phyloP scores from a whole-genome alignment of 2,113 vertebrate genomes.

The Crotalus helleri region DNA sequence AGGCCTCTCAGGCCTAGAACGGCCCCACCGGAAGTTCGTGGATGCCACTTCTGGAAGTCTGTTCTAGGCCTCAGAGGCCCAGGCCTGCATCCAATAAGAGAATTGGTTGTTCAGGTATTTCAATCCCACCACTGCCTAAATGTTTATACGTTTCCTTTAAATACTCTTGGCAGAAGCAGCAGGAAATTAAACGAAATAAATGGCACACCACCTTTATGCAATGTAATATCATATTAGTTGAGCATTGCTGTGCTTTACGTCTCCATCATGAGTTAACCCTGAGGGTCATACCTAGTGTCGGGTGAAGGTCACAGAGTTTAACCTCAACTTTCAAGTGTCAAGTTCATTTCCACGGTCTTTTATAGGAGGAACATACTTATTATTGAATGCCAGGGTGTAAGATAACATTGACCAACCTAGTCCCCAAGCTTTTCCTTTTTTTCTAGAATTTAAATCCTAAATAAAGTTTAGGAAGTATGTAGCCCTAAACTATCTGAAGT shows the following conservation, averaged over 20 bases:
- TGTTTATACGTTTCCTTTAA: neutral
- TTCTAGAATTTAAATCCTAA: neutral
- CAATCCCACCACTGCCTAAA: neutral
- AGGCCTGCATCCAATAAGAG: too few relatives aligned
- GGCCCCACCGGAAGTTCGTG: too few relatives aligned
- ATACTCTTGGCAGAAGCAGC: neutral
- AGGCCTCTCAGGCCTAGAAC: too few relatives aligned
- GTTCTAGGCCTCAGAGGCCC: too few relatives aligned
- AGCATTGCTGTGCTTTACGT: neutral
- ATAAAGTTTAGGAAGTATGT: neutral
- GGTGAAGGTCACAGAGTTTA: neutral
- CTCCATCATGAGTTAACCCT: neutral
- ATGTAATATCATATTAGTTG: neutral
- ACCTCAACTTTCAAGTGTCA: neutral
- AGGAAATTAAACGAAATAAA: neutral
- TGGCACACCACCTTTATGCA: neutral
- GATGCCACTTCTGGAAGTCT: too few relatives aligned
- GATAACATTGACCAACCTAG: neutral
- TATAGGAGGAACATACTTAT: neutral
- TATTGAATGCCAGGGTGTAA: neutral
- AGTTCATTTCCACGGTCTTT: neutral
- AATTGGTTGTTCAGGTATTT: too few relatives aligned
- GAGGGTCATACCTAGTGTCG: neutral
- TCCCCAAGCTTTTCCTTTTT: neutral
- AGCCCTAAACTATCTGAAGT: neutral